These are phyloP conservation scores for Craseonycteris thonglongyai DNA, from an alignment of 2,113 vertebrate genomes.

Conservation along the genomic window DNA sequence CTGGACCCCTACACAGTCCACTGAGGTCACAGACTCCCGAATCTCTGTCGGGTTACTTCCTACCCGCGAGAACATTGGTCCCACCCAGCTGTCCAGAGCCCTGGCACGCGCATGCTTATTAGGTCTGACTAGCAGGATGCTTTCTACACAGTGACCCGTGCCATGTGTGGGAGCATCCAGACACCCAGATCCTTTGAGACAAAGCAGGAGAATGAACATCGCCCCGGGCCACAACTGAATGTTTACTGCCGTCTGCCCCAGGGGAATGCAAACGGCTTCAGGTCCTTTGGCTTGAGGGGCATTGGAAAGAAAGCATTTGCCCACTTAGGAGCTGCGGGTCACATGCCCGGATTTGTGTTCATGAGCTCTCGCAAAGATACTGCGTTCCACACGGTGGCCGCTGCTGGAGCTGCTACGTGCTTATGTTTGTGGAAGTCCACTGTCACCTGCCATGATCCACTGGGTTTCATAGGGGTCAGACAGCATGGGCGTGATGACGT, in stretches of 20 bases:
- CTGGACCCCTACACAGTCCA: background rate
- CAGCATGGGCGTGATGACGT: fast-evolving
- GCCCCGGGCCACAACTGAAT: background rate
- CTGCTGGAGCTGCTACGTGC: background rate
- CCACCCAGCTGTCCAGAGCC: background rate
- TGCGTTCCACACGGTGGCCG: background rate
- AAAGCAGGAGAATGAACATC: background rate
- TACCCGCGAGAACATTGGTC: background rate
- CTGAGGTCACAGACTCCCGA: no score
- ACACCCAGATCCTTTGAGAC: background rate
- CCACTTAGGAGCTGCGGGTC: background rate
- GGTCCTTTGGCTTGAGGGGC: background rate
- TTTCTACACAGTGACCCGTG: background rate
- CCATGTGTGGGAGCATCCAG: background rate
- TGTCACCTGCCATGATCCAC: background rate
- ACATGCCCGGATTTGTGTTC: no score
- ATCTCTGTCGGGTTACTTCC: background rate
- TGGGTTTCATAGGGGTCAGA: background rate
- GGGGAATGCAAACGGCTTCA: background rate
- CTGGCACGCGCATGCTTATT: background rate
- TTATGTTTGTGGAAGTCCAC: background rate
- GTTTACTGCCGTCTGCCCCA: no score
- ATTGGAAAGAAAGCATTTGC: background rate
- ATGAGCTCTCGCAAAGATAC: background rate
- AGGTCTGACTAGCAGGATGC: background rate